Conservation (phyloP, 2,113 vertebrate species). For the Nettapus auritus region DNA sequence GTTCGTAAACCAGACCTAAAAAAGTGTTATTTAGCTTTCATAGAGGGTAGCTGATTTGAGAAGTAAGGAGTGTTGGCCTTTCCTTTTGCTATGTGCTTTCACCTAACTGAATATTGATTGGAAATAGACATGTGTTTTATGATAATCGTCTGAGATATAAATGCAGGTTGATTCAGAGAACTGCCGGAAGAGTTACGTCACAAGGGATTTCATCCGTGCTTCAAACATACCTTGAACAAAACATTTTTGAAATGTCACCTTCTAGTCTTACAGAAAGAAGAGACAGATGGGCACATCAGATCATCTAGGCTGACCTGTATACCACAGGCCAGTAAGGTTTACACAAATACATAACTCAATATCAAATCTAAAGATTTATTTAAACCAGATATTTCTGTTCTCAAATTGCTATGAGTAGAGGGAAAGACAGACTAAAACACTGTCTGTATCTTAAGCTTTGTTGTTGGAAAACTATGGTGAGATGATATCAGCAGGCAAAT, state of each 20-base stretch:
- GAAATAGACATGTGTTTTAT: background rate
- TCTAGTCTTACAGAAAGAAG: background rate
- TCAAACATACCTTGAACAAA: background rate
- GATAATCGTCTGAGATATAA: background rate
- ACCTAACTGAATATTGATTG: background rate
- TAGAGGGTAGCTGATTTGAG: background rate
- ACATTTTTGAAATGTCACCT: background rate
- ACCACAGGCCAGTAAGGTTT: background rate
- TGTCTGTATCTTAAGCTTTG: background rate
- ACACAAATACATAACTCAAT: background rate
- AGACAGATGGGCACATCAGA: background rate
- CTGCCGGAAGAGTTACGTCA: background rate
- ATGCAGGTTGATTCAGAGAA: background rate
- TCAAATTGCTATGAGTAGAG: background rate
- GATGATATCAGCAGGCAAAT: background rate
- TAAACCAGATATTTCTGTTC: background rate
- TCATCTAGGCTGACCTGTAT: background rate
- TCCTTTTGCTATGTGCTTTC: background rate
- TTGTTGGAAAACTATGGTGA: background rate
- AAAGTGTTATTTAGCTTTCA: background rate
- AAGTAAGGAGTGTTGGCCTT: background rate
- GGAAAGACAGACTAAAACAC: background rate
- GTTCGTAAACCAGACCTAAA: background rate
- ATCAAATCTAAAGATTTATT: background rate
- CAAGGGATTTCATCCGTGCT: background rate